Evolutionary conservation across 2,888 invertebrate species (phyloP).

Genomic region (Megaustenia siamemsis): DNA sequence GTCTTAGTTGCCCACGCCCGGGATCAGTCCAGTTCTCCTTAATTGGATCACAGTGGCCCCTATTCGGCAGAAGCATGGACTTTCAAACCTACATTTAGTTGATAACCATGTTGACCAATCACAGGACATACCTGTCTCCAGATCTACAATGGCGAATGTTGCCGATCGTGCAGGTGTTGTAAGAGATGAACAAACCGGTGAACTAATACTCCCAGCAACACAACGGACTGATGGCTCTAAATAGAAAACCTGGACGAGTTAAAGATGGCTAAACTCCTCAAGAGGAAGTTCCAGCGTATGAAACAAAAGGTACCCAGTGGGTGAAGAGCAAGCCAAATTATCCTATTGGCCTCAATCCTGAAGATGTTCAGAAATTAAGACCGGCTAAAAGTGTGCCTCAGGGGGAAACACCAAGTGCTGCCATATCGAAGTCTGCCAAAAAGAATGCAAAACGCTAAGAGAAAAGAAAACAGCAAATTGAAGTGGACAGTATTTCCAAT

Average conservation of each 20-base stretch:
- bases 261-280: constrained; percentile 99
- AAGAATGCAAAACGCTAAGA: constrained; percentile 78
- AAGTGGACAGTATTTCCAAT: constrained; percentile 37
- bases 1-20: too few species aligned
- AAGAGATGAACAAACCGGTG: constrained; percentile 76
- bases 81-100: too few species aligned
- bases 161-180: constrained; percentile 65
- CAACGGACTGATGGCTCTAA: constrained; percentile 98
- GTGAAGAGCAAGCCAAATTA: constrained; percentile 84
- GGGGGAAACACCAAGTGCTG: constrained; percentile 55
- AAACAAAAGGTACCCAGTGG: constrained; percentile 95
- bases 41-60: too few species aligned
- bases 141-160: constrained; percentile 48
- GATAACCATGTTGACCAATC: too few species aligned
- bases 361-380: constrained; percentile 60
- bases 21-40: too few species aligned
- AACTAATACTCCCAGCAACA: constrained; percentile 93
- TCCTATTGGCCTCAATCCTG: constrained; percentile 81
- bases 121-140: too few species aligned
- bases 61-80: too few species aligned
- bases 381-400: constrained; percentile 52
- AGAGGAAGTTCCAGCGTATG: constrained; percentile 95
- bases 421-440: constrained; percentile 76
- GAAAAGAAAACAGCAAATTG: constrained; percentile 72
- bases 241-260: constrained; percentile 96